Evolutionary conservation across 2,113 vertebrate genomes (phyloP).

Genomic region (Gambusia affinis): DNA sequence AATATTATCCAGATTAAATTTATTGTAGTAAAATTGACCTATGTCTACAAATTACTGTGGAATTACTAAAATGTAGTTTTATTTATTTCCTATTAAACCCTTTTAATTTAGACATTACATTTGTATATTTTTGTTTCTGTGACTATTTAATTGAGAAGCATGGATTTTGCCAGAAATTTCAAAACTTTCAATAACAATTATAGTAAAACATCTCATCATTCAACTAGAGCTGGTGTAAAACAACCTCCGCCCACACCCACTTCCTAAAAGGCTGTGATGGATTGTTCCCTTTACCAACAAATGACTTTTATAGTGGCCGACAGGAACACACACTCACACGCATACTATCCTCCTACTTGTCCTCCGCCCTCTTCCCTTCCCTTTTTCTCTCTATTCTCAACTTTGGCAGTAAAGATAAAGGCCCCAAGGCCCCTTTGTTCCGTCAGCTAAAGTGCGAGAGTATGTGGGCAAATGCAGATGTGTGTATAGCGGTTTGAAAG

Average conservation of each 20-base stretch:
- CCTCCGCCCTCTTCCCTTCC: constrained; percentile 43
- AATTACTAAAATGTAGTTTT: not conserved
- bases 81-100: not conserved
- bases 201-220: constrained; percentile 24
- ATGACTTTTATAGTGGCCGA: constrained; percentile 55
- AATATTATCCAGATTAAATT: too few species aligned
- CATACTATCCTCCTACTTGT: constrained; percentile 30
- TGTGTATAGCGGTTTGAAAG: constrained; percentile 9
- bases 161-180: constrained; percentile 7
- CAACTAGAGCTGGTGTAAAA: constrained; percentile 52
- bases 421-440: constrained; percentile 54
- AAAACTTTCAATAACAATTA: constrained; percentile 24
- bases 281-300: constrained; percentile 54
- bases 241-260: constrained; percentile 26
- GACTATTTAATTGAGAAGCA: not conserved
- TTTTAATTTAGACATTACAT: not conserved
- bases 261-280: constrained; percentile 59
- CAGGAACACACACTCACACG: constrained; percentile 53
- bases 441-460: constrained; percentile 19
- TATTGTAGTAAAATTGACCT: not conserved
- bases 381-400: constrained; percentile 45
- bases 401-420: constrained; percentile 60
- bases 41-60: not conserved
- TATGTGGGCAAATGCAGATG: constrained; percentile 23
- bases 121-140: not conserved